Base-by-base conservation (phyloP, 2,113 vertebrate species). In the Prionailurus bengalensis region DNA sequence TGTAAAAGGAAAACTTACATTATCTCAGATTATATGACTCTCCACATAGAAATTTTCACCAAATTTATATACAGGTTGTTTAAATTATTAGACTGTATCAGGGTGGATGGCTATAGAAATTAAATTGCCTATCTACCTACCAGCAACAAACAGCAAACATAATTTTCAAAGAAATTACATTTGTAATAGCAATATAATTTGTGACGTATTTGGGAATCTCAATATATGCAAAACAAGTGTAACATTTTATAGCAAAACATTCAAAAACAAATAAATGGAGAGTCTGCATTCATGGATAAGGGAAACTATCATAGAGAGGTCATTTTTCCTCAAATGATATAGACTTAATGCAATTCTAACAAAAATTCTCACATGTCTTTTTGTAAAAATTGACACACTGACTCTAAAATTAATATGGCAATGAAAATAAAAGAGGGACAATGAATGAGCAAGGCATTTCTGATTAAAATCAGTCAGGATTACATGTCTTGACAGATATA, bases 91-190 rank as follows among this genome's bases (percentile, higher is more conserved):
- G 51, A 53, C 48, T 90, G 9, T 39, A 73, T 31, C 8, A 93
- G 23, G 31, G 12, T 39, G 3, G 0, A 45, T 91, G 6, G 19
- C 48, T 84, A 70, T 36, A 63, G 80, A 94, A 85, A 81, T 53
- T 58, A 15, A 87, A 3, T 25, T 96, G 3, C 11, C 45, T 90
- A 87, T 95, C 86, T 39, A 19, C 48, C 48, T 2, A 89, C 2
- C 29, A 39, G 5, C 39, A 68, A 14, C 33, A 96, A 96, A 80
- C 8, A 87, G 39, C 90, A 91, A 71, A 95, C 5, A 81, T 2
- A 85, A 45, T 82, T 94, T 91, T 76, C 58, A 88, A 88, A 88
- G 15, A 80, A 95, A 58, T 82, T 84, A 74, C 23, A 94, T 89
- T 92, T 89, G 36, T 3, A 95, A 36, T 84, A 89, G 3, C 3